Evolutionary conservation across 1,140 invertebrate species (phyloP).

Genomic region (Idris sp.): DNA sequence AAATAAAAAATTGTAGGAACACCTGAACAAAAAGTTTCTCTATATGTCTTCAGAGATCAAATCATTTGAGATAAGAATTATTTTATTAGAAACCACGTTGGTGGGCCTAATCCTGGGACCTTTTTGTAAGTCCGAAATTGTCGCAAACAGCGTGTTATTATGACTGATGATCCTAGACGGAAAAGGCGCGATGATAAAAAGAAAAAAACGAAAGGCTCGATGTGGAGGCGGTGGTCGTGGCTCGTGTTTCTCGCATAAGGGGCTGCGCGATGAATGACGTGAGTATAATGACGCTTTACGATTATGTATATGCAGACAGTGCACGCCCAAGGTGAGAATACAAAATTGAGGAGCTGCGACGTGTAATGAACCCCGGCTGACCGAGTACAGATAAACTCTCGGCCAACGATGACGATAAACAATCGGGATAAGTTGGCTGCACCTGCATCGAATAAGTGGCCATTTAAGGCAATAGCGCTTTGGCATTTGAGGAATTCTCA

Average conservation of each 20-base stretch:
- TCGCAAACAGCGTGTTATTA: constrained; percentile 63
- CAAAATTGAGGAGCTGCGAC: constrained; percentile 67
- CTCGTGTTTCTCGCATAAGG: constrained; percentile 69
- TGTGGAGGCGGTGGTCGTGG: constrained; percentile 63
- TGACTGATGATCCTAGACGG: constrained; percentile 68
- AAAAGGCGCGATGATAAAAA: constrained; percentile 22
- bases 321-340: constrained; percentile 68
- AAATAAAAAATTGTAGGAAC: too few species aligned
- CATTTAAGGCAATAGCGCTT: constrained; percentile 16
- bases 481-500: constrained; percentile 13
- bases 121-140: constrained; percentile 60
- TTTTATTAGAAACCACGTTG: constrained; percentile 14
- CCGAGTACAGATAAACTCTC: constrained; percentile 18
- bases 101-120: constrained; percentile 3
- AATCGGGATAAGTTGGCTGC: background rate
- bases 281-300: constrained; percentile 71
- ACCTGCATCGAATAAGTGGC: constrained; percentile 16
- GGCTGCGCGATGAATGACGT: constrained; percentile 72
- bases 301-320: constrained; percentile 43
- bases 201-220: constrained; percentile 20
- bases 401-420: constrained; percentile 19
- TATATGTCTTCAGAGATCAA: too few species aligned
- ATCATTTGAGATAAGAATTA: too few species aligned
- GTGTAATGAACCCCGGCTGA: constrained; percentile 29
- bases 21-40: too few species aligned